A percentile compares a stretch with the other conserved stretches of the same genome.
These are phyloP conservation scores for Balaeniceps rex DNA, from an alignment of 2,113 vertebrate genomes.

Conservation along the genomic window DNA sequence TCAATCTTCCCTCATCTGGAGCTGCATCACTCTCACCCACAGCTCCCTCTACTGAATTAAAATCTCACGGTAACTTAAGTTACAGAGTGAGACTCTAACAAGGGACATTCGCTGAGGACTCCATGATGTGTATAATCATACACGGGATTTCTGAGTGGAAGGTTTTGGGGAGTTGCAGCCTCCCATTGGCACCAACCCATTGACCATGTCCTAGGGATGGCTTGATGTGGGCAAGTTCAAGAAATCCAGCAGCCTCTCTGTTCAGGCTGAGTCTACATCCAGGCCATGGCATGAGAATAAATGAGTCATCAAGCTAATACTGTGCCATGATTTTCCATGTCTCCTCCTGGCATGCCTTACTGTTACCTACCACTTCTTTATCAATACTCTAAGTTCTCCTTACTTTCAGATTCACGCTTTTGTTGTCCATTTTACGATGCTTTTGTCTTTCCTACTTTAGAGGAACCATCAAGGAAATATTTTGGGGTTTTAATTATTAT, in stretches of 20 bases:
- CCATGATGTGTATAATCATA: neutral
- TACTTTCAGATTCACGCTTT: neutral
- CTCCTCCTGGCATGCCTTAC: neutral
- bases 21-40: conserved; percentile 44
- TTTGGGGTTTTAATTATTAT: conserved; percentile 14
- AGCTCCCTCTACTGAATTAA: conserved; percentile 74
- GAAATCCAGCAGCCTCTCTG: neutral
- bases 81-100: neutral
- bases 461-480: neutral
- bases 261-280: neutral
- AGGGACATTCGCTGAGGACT: neutral
- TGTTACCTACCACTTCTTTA: neutral
- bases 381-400: neutral
- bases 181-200: neutral
- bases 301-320: neutral
- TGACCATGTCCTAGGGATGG: neutral
- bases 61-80: conserved; percentile 46
- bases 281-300: neutral
- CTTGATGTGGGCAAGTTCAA: neutral
- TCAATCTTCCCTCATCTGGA: conserved; percentile 66
- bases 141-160: neutral
- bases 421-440: neutral
- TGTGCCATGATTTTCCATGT: neutral
- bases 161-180: neutral
- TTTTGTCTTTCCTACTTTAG: neutral